These are phyloP conservation scores for Muscicapa comitata DNA, from an alignment of 2,797 vertebrate genomes.

Conservation along the genomic window DNA sequence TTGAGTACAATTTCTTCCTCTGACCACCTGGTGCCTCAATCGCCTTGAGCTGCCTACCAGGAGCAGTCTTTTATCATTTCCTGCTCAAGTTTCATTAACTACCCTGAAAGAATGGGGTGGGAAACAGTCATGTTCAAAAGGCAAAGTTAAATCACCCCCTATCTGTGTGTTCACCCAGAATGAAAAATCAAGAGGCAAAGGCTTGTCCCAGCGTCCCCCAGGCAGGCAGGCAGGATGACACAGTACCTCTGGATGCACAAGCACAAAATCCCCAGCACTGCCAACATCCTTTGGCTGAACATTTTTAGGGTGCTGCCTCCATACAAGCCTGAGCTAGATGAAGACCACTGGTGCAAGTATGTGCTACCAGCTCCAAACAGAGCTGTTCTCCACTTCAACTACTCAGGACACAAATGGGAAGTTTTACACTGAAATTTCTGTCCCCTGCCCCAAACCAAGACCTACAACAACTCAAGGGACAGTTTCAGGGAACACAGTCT, in stretches of 20 bases:
- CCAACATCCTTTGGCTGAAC: not conserved
- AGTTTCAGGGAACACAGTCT: not conserved
- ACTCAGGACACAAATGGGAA: not conserved
- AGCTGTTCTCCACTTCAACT: not conserved
- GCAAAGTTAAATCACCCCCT: not conserved
- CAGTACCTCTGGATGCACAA: not conserved
- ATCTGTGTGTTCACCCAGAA: not conserved
- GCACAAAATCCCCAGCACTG: not conserved
- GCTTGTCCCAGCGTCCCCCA: not conserved
- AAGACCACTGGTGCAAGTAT: not conserved
- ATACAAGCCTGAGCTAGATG: not conserved
- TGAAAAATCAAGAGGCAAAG: not conserved
- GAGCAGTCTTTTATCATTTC: not conserved
- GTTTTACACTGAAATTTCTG: not conserved
- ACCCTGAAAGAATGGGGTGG: not conserved
- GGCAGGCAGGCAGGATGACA: not conserved
- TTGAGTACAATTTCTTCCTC: not conserved
- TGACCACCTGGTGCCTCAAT: not conserved
- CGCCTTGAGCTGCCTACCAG: not conserved
- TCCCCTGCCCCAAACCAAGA: not conserved
- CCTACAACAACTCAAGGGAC: not conserved
- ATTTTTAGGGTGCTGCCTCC: fast-evolving
- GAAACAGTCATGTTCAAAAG: not conserved
- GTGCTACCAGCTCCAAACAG: not conserved
- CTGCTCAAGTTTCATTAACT: conserved; percentile 9